phyloP scores from a whole-genome alignment of 2,888 invertebrate genomes.

The Agonopterix subpropinquella region DNA sequence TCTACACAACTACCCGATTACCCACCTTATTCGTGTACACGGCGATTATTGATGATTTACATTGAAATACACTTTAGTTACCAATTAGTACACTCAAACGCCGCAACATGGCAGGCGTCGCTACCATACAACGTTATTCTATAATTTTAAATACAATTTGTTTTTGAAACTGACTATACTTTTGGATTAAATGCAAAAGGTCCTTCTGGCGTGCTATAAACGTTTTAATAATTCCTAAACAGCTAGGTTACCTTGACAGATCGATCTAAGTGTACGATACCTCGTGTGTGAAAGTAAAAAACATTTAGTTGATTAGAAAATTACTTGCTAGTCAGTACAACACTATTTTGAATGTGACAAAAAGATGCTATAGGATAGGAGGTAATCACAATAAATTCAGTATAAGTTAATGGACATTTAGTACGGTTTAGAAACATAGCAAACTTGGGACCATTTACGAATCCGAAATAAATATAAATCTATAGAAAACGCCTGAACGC shows the following conservation, averaged over 20 bases:
- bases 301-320: constrained; percentile 31
- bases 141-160: constrained; percentile 24
- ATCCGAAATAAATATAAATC: neutral
- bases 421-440: neutral
- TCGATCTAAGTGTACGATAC: constrained; percentile 9
- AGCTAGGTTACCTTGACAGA: constrained; percentile 18
- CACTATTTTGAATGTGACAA: constrained; percentile 33
- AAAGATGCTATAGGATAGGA: constrained; percentile 13
- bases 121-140: constrained; percentile 30
- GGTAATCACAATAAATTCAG: constrained; percentile 8
- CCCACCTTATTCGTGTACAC: constrained; percentile 60
- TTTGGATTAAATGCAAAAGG: constrained; percentile 49
- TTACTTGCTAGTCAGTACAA: constrained; percentile 53
- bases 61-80: constrained; percentile 23
- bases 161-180: constrained; percentile 37
- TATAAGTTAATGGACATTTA: neutral
- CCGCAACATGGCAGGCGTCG: constrained; percentile 21
- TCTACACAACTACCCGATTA: constrained; percentile 71
- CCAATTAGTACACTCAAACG: constrained; percentile 40
- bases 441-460: neutral
- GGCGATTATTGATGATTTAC: constrained; percentile 57
- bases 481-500: too few species aligned
- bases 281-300: constrained; percentile 18
- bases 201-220: constrained; percentile 51
- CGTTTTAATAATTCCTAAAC: constrained; percentile 10